Evolutionary conservation across 2,888 invertebrate species (phyloP).

Genomic region (Pyrocoelia pectoralis): DNA sequence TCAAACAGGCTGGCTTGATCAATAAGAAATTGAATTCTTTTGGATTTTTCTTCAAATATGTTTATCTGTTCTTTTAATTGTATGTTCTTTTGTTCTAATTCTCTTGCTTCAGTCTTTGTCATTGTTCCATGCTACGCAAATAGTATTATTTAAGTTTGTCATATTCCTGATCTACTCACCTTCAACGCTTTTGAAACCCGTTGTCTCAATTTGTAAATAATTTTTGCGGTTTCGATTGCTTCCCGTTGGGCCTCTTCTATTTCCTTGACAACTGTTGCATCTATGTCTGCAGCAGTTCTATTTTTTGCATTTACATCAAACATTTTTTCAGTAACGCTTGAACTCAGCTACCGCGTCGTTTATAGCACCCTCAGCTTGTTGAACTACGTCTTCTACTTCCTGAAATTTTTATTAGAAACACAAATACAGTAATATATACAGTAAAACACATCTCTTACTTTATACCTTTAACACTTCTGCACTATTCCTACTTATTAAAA

Average conservation of each 20-base stretch:
- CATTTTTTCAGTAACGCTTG: no score
- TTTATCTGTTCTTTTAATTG: conserved; percentile 67
- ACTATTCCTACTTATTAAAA: conserved; percentile 25
- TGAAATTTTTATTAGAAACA: conserved; percentile 42
- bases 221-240: conserved; percentile 59
- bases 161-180: conserved; percentile 44
- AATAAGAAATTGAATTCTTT: conserved; percentile 65
- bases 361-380: conserved; percentile 48
- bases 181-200: conserved; percentile 55
- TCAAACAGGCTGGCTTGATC: conserved; percentile 58
- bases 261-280: conserved; percentile 56
- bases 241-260: conserved; percentile 62
- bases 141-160: neutral
- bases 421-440: conserved; percentile 4
- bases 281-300: conserved; percentile 40
- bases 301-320: no score
- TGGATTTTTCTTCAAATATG: conserved; percentile 69
- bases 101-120: conserved; percentile 64
- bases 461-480: conserved; percentile 29
- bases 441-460: no score
- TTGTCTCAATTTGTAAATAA: conserved; percentile 58
- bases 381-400: conserved; percentile 53
- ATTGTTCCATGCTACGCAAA: conserved; percentile 64
- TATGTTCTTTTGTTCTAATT: conserved; percentile 66
- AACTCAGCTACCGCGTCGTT: conserved; percentile 52